These are phyloP conservation scores for Elgaria multicarinata DNA, from an alignment of 2,113 vertebrate genomes.

Conservation along the genomic window DNA sequence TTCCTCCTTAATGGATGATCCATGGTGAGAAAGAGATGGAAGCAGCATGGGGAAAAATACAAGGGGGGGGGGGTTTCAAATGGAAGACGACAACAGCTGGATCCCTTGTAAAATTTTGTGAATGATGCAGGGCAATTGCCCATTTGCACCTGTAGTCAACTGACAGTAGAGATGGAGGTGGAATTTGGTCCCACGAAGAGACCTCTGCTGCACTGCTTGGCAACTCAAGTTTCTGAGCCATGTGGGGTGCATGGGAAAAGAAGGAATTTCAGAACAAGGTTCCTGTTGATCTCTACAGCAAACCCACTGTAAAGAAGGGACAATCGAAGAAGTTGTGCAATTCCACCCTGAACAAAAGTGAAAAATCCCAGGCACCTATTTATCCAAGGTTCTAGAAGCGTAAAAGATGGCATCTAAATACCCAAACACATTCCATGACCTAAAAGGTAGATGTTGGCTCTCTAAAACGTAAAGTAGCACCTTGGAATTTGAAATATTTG, in stretches of 20 bases:
- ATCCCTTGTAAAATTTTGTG: neutral
- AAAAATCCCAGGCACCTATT: neutral
- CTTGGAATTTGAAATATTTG: neutral
- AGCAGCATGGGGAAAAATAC: neutral
- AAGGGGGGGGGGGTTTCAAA: neutral
- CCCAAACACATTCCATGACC: neutral
- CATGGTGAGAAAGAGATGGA: neutral
- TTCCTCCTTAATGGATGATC: neutral
- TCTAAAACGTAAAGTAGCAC: neutral
- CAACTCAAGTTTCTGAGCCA: neutral
- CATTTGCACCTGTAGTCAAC: neutral
- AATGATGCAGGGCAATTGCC: neutral
- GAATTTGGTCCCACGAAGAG: neutral
- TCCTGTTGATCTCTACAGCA: neutral
- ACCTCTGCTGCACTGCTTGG: neutral
- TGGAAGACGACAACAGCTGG: neutral
- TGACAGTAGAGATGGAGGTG: neutral
- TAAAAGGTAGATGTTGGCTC: neutral
- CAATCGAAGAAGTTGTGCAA: neutral
- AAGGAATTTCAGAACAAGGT: neutral
- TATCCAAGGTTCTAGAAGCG: neutral
- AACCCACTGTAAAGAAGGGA: neutral
- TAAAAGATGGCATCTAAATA: neutral
- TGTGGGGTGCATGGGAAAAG: neutral
- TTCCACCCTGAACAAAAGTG: neutral